phyloP scores from a whole-genome alignment of 2,888 invertebrate species.

The Habroteleia sp. region DNA sequence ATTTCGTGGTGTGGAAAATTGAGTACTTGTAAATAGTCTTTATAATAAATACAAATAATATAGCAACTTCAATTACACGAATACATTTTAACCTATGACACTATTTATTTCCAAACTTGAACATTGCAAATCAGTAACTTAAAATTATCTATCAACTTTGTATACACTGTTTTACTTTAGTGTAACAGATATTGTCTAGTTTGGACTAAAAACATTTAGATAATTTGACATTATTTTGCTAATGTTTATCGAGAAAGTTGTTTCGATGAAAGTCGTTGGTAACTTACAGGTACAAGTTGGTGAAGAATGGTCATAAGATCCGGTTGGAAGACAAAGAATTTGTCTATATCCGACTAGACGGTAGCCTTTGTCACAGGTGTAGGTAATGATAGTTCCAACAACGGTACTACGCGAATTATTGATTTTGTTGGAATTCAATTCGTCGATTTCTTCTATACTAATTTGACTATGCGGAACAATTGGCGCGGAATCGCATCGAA shows the following conservation, averaged over 20 bases:
- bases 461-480: constrained; percentile 72
- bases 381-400: constrained; percentile 89
- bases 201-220: too few species aligned
- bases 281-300: constrained; percentile 87
- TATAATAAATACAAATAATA: too few species aligned
- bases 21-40: too few species aligned
- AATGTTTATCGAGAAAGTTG: not conserved
- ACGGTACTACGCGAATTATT: constrained; percentile 75
- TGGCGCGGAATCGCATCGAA: constrained; percentile 76
- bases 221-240: too few species aligned
- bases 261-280: constrained; percentile 16
- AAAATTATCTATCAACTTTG: too few species aligned
- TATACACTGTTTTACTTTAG: too few species aligned
- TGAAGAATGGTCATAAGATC: constrained; percentile 89
- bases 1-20: too few species aligned
- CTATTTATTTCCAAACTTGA: too few species aligned
- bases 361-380: constrained; percentile 87
- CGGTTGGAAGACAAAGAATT: constrained; percentile 88
- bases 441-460: constrained; percentile 74
- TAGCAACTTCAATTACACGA: too few species aligned
- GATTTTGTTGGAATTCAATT: constrained; percentile 60
- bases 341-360: constrained; percentile 86
- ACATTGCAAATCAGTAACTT: too few species aligned
- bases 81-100: too few species aligned
- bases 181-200: too few species aligned